Conservation (phyloP, 1,140 invertebrate species). For the Drosophila trapezifrons region DNA sequence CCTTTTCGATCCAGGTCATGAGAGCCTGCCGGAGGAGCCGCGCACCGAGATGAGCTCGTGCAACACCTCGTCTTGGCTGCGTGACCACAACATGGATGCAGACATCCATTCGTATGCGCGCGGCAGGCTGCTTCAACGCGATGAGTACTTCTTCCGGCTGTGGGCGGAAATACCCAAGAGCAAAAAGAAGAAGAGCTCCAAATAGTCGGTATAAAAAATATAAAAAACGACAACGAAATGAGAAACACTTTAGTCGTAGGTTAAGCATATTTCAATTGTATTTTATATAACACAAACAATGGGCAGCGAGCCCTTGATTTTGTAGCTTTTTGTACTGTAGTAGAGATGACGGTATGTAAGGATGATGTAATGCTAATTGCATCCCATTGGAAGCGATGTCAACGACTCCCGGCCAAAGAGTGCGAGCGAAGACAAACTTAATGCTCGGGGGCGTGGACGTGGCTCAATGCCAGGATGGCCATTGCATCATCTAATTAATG, state of each 20-base stretch:
- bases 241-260: slow-evolving; percentile 66
- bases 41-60: slow-evolving; percentile 92
- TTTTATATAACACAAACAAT: slow-evolving; percentile 45
- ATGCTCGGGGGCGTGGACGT: slow-evolving; percentile 59
- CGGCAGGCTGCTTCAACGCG: slow-evolving; percentile 90
- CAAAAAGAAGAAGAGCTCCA: slow-evolving; percentile 78
- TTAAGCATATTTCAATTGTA: slow-evolving; percentile 74
- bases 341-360: slow-evolving; percentile 49
- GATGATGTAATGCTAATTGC: slow-evolving; percentile 59
- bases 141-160: slow-evolving; percentile 97
- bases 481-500: slow-evolving; percentile 57
- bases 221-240: slow-evolving; percentile 36
- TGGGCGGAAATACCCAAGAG: slow-evolving; percentile 72
- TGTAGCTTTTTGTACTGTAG: slow-evolving; percentile 68
- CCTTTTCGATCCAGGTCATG: slow-evolving; percentile 80
- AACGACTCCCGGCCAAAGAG: slow-evolving; percentile 46
- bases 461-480: slow-evolving; percentile 31
- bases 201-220: slow-evolving; percentile 47
- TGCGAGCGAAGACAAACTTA: slow-evolving; percentile 78
- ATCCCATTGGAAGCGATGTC: slow-evolving; percentile 49
- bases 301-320: slow-evolving; percentile 24
- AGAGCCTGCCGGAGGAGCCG: slow-evolving; percentile 86
- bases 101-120: slow-evolving; percentile 95
- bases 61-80: slow-evolving; percentile 96
- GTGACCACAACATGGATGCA: slow-evolving; percentile 95